phyloP scores from a whole-genome alignment of 1,140 invertebrate genomes.

The Ridgeia piscesae region DNA sequence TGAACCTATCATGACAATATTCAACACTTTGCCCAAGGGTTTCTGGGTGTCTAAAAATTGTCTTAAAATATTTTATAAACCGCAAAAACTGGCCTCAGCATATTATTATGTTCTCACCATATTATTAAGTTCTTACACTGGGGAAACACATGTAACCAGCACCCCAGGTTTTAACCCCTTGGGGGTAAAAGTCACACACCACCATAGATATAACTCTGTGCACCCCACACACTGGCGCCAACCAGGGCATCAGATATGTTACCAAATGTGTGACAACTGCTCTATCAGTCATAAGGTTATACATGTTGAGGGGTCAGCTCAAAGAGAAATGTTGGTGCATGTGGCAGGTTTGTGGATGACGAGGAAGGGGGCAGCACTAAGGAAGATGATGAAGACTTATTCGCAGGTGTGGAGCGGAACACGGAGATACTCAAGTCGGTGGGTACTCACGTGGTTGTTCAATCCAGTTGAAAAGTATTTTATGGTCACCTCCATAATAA shows the following conservation, averaged over 20 bases:
- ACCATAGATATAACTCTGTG: too few species aligned
- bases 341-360: background rate
- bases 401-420: constrained; percentile 40
- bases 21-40: background rate
- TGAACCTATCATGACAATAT: background rate
- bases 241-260: background rate
- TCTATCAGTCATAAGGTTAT: background rate
- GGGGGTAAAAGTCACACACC: background rate
- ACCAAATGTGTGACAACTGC: background rate
- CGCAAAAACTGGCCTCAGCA: background rate
- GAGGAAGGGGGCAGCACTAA: constrained; percentile 2
- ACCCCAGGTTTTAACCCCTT: background rate
- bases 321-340: background rate
- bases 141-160: background rate
- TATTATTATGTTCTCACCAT: too few species aligned
- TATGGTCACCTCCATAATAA: too few species aligned
- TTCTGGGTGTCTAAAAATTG: background rate
- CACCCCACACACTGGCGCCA: too few species aligned
- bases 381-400: constrained; percentile 37
- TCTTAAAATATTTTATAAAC: background rate
- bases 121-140: background rate
- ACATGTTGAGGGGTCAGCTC: background rate
- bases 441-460: constrained; percentile 23
- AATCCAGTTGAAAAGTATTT: too few species aligned
- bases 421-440: constrained; percentile 46